Percentiles rank a stretch among this genome's conserved stretches.
These are phyloP conservation scores for Euplagia quadripunctaria DNA, from an alignment of 2,888 invertebrate genomes.

Conservation along the genomic window DNA sequence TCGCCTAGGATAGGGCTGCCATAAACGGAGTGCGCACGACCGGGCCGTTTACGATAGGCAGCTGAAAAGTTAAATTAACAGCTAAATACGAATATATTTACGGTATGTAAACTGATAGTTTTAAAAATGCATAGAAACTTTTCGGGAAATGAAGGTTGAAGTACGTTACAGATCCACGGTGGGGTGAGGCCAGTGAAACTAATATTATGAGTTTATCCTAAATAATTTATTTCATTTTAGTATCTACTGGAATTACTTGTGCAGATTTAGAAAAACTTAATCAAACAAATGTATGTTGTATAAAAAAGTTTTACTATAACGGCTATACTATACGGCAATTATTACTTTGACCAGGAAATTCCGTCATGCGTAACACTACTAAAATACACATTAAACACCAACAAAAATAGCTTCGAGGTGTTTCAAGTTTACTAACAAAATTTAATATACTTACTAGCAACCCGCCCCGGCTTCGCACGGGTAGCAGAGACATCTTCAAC, in stretches of 20 bases:
- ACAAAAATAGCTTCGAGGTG: too few relatives aligned
- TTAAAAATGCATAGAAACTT: conserved; percentile 10
- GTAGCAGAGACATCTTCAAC: too few relatives aligned
- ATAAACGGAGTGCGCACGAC: conserved; percentile 38
- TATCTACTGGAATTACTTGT: not conserved
- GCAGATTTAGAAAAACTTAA: not conserved
- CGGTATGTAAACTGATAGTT: conserved; percentile 8
- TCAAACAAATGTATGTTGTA: not conserved
- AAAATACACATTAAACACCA: too few relatives aligned
- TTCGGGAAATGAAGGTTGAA: not conserved
- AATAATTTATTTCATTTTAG: not conserved
- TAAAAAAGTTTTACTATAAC: too few relatives aligned
- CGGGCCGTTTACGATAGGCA: conserved; percentile 34
- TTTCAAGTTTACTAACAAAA: too few relatives aligned
- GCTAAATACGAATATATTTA: conserved; percentile 22
- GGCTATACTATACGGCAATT: too few relatives aligned
- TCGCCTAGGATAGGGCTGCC: conserved; percentile 54
- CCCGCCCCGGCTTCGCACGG: too few relatives aligned
- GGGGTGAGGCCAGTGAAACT: not conserved
- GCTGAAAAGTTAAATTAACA: conserved; percentile 43
- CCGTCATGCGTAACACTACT: too few relatives aligned
- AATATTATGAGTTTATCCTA: not conserved
- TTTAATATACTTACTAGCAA: too few relatives aligned
- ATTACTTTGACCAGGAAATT: too few relatives aligned
- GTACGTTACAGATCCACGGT: not conserved